Evolutionary conservation across 2,113 vertebrate species (phyloP).

Genomic region (Callorhinus ursinus): DNA sequence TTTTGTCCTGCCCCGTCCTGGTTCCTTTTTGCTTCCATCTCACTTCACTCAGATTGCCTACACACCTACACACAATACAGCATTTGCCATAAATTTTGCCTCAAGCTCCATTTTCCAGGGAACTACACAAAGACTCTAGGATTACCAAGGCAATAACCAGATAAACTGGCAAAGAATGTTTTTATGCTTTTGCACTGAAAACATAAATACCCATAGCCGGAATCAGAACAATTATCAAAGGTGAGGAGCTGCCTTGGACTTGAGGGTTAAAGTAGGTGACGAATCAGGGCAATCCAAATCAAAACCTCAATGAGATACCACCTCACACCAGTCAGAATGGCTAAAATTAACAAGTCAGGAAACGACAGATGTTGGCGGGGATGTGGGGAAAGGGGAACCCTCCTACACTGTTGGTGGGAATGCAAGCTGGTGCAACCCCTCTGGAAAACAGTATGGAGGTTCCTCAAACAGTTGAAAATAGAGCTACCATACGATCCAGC

Average conservation of each 20-base stretch:
- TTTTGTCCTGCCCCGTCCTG: neutral
- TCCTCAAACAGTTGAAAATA: too few species aligned
- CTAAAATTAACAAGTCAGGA: too few species aligned
- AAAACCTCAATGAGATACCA: too few species aligned
- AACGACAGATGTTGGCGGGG: too few species aligned
- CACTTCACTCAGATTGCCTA: neutral
- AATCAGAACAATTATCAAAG: neutral
- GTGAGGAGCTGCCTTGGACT: neutral
- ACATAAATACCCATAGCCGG: neutral
- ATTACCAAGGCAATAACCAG: slow-evolving; percentile 11
- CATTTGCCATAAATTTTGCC: neutral
- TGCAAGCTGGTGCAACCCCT: too few species aligned
- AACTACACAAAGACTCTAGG: neutral
- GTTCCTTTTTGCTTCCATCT: neutral
- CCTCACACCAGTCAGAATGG: too few species aligned
- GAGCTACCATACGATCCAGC: too few species aligned
- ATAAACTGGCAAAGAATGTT: neutral
- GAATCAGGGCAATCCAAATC: too few species aligned
- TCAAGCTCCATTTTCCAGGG: neutral
- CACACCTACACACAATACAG: neutral
- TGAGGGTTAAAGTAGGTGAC: neutral
- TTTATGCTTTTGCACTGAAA: slow-evolving; percentile 23
- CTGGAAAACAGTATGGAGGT: too few species aligned
- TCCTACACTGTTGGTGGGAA: too few species aligned
- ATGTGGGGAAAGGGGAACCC: too few species aligned